A percentile compares a stretch with the other conserved stretches of the same genome.
These are phyloP conservation scores for Drosophila bifasciata DNA, from an alignment of 1,140 invertebrate species.

Conservation along the genomic window DNA sequence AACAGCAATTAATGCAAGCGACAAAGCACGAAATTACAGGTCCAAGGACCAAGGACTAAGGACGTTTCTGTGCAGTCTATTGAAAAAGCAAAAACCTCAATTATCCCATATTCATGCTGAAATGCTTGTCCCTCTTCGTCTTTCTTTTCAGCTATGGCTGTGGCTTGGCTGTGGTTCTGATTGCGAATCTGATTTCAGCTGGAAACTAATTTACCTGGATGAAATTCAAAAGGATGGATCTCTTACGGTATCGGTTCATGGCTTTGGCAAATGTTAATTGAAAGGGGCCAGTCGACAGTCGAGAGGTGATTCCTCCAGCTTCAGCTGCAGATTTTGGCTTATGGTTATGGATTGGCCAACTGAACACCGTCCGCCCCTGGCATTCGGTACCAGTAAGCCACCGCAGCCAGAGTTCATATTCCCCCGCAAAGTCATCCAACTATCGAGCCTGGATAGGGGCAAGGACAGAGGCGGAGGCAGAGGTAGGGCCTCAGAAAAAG, in stretches of 20 bases:
- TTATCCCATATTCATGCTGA: constrained; percentile 72
- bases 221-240: constrained; percentile 3
- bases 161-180: constrained; percentile 16
- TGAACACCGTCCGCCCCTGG: constrained; percentile 21
- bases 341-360: constrained; percentile 58
- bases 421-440: constrained; percentile 64
- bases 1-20: constrained; percentile 56
- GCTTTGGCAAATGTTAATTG: constrained; percentile 67
- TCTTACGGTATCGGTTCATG: constrained; percentile 35
- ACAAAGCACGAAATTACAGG: constrained; percentile 21
- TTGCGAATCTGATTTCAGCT: constrained; percentile 40
- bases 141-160: constrained; percentile 13
- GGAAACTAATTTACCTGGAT: constrained; percentile 46
- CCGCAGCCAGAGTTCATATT: constrained; percentile 36
- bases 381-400: constrained; percentile 52
- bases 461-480: not conserved
- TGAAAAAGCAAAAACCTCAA: constrained; percentile 64
- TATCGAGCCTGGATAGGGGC: not conserved
- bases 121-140: constrained; percentile 35
- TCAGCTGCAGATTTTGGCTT: constrained; percentile 30
- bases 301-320: constrained; percentile 38
- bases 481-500: constrained; percentile 8
- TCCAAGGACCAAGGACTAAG: constrained; percentile 7
- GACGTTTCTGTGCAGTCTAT: constrained; percentile 35
- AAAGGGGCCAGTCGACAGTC: constrained; percentile 40